A percentile compares a stretch with the other conserved stretches of the same genome.
These are phyloP conservation scores for Hoplodrina ambigua DNA, from an alignment of 2,888 invertebrate genomes.

Conservation along the genomic window DNA sequence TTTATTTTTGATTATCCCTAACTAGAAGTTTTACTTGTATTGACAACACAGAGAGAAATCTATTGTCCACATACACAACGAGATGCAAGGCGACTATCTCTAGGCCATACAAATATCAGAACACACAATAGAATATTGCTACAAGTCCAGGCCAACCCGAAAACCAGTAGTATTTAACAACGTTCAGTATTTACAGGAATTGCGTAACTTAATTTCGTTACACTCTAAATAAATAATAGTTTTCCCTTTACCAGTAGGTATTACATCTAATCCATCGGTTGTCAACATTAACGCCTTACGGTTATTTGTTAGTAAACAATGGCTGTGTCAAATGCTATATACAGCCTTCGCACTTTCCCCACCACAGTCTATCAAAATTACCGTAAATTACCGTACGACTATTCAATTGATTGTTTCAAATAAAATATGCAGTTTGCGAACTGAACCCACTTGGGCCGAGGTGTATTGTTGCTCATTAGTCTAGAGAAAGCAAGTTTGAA, in stretches of 20 bases:
- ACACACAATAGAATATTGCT: too few relatives aligned
- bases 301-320: conserved; percentile 41
- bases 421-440: conserved; percentile 43
- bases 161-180: background rate
- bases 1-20: too few relatives aligned
- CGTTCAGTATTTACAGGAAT: background rate
- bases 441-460: conserved; percentile 14
- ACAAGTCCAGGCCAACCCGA: background rate
- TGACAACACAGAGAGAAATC: too few relatives aligned
- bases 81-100: too few relatives aligned
- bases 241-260: background rate
- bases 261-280: conserved; percentile 20
- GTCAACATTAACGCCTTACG: conserved; percentile 25
- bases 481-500: conserved; percentile 33
- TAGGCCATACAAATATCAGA: too few relatives aligned
- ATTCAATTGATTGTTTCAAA: conserved; percentile 47
- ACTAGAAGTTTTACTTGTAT: too few relatives aligned
- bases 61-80: too few relatives aligned
- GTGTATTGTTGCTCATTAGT: conserved; percentile 38
- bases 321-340: conserved; percentile 45
- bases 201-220: background rate
- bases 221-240: conserved; percentile 4
- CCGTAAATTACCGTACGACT: conserved; percentile 47
- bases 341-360: conserved; percentile 45
- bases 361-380: conserved; percentile 43